phyloP scores from a whole-genome alignment of 2,888 invertebrate genomes.

The Polyploca ridens region DNA sequence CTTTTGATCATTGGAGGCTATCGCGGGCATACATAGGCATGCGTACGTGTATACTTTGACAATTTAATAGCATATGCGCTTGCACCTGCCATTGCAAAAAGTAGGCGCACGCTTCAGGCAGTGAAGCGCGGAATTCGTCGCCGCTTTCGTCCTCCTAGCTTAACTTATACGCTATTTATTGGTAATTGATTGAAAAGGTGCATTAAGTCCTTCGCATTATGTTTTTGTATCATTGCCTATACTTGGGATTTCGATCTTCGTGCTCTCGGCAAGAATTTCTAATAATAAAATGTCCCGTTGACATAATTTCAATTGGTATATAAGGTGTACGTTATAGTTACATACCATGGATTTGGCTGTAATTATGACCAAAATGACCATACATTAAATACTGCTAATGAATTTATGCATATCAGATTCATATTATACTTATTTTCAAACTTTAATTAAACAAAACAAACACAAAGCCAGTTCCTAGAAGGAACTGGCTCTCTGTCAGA shows the following conservation, averaged over 20 bases:
- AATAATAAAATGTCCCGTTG: conserved; percentile 29
- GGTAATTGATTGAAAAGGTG: conserved; percentile 83
- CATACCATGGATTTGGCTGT: too few relatives aligned
- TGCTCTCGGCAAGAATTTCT: conserved; percentile 30
- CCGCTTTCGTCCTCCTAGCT: conserved; percentile 68
- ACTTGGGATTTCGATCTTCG: conserved; percentile 52
- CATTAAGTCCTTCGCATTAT: conserved; percentile 58
- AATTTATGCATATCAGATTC: too few relatives aligned
- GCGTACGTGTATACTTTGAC: conserved; percentile 77
- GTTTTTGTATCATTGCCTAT: conserved; percentile 61
- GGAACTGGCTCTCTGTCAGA: too few relatives aligned
- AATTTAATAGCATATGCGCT: conserved; percentile 83
- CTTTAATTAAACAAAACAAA: too few relatives aligned
- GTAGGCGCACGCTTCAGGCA: conserved; percentile 80
- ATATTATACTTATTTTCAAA: too few relatives aligned
- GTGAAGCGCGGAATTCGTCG: conserved; percentile 81
- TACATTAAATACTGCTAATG: too few relatives aligned
- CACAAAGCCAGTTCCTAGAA: too few relatives aligned
- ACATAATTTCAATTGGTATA: conserved; percentile 25
- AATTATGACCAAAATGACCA: too few relatives aligned
- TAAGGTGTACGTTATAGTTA: too few relatives aligned
- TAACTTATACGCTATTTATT: conserved; percentile 81
- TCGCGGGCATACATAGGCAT: conserved; percentile 62
- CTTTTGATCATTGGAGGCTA: conserved; percentile 75
- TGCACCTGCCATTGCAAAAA: conserved; percentile 83